Evolutionary conservation across 2,797 vertebrate species (phyloP).

Genomic region (Myripristis jacobus): DNA sequence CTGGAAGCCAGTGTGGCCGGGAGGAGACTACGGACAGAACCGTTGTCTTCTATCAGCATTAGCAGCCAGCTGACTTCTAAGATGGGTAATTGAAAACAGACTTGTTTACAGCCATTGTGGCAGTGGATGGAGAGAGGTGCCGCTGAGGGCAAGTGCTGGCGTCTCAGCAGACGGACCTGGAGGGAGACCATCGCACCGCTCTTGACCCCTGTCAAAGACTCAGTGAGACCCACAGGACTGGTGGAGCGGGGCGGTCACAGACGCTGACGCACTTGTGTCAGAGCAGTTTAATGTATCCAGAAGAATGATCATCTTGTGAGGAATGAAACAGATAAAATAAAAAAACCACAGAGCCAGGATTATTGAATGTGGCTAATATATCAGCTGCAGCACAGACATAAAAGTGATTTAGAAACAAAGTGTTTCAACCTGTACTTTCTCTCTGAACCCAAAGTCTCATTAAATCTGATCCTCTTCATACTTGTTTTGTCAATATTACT

Average conservation of each 20-base stretch:
- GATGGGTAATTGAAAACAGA: conserved; percentile 75
- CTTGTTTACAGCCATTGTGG: conserved; percentile 65
- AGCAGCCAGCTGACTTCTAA: conserved; percentile 52
- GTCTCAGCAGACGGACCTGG: conserved; percentile 29
- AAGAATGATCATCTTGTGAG: not conserved
- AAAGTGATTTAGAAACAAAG: not conserved
- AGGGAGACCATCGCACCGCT: conserved; percentile 14
- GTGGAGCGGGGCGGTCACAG: not conserved
- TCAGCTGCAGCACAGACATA: not conserved
- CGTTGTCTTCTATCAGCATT: conserved; percentile 59
- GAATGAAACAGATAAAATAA: not conserved
- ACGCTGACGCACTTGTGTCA: conserved; percentile 27
- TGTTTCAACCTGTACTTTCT: not conserved
- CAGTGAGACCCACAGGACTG: conserved; percentile 13
- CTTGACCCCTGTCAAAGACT: conserved; percentile 22
- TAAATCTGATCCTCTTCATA: not conserved
- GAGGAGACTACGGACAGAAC: conserved; percentile 50
- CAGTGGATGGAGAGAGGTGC: conserved; percentile 37
- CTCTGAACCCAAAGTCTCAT: not conserved
- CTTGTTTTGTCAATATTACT: not conserved
- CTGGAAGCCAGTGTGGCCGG: conserved; percentile 29
- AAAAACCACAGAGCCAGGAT: not conserved
- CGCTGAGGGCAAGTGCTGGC: conserved; percentile 29
- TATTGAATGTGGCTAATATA: not conserved
- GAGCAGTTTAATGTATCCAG: not conserved